A percentile compares a stretch with the other conserved stretches of the same genome.
Conservation (phyloP, 2,888 invertebrate genomes). For the Nowickia ferox region DNA sequence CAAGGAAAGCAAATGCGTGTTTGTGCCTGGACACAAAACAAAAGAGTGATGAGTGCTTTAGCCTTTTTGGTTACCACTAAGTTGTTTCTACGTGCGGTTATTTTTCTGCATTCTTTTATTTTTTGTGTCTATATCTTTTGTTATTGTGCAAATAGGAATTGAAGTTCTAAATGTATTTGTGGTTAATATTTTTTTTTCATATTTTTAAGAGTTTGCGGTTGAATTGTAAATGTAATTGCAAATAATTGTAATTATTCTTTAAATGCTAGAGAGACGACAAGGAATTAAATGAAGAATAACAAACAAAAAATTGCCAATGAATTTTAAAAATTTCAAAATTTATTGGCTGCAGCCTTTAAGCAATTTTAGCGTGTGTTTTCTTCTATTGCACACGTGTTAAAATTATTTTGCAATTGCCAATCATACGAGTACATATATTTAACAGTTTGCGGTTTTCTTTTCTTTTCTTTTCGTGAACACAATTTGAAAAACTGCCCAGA, state of each 20-base stretch:
- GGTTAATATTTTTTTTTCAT: conserved; percentile 34
- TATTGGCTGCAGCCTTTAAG: conserved; percentile 11
- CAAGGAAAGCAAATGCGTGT: background rate
- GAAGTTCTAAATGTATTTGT: conserved; percentile 49
- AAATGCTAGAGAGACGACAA: conserved; percentile 49
- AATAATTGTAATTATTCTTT: conserved; percentile 72
- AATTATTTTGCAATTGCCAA: conserved; percentile 66
- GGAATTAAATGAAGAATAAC: background rate
- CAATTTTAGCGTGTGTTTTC: conserved; percentile 18
- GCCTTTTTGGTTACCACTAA: conserved; percentile 53
- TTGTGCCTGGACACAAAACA: background rate
- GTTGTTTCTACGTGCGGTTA: conserved; percentile 54
- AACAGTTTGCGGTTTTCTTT: conserved; percentile 52
- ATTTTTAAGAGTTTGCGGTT: conserved; percentile 59
- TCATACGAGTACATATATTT: conserved; percentile 25
- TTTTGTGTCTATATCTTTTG: background rate
- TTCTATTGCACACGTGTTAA: conserved; percentile 65
- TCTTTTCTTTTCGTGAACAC: background rate
- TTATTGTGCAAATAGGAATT: conserved; percentile 29
- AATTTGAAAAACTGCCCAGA: conserved; percentile 2
- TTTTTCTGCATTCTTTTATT: background rate
- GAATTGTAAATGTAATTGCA: conserved; percentile 67
- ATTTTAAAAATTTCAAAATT: conserved; percentile 16
- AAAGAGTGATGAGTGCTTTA: background rate
- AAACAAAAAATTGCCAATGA: conserved; percentile 33